These are phyloP conservation scores for Stenodema calcarata DNA, from an alignment of 2,888 invertebrate species.

Conservation along the genomic window DNA sequence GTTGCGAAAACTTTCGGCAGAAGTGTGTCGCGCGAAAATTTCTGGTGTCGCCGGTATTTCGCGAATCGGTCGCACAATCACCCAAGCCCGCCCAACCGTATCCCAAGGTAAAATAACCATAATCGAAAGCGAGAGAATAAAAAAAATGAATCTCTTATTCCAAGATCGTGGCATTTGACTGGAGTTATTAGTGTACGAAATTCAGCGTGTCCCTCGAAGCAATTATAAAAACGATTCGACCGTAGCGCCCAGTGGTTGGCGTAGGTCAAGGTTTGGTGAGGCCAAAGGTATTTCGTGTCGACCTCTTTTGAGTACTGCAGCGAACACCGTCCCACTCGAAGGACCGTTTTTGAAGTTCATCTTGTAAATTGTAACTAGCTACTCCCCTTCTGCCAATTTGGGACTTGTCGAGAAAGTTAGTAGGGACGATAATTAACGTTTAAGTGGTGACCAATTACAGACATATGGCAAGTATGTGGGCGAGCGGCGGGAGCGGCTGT, in stretches of 20 bases:
- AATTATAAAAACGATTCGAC: background rate
- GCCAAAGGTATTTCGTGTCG: background rate
- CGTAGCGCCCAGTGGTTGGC: background rate
- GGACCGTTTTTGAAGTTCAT: background rate
- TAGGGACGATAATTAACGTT: background rate
- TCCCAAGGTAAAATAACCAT: conserved; percentile 2
- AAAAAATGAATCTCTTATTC: background rate
- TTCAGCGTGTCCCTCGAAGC: background rate
- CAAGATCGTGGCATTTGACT: background rate
- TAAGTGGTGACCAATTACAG: background rate
- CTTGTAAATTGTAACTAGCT: background rate
- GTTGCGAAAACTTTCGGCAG: background rate
- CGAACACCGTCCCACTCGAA: background rate
- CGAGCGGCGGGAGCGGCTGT: background rate
- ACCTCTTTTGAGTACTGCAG: background rate
- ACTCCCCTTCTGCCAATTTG: background rate
- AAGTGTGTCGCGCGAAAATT: background rate
- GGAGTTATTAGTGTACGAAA: background rate
- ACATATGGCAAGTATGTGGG: conserved; percentile 14
- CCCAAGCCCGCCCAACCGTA: background rate
- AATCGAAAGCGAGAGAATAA: background rate
- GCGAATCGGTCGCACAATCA: background rate
- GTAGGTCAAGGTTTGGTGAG: background rate
- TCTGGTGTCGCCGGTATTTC: background rate
- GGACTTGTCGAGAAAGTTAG: background rate